Evolutionary conservation across 2,797 vertebrate genomes (phyloP), one percentile per base, ranked within the genome.

Genomic region (Anguilla megastoma): DNA sequence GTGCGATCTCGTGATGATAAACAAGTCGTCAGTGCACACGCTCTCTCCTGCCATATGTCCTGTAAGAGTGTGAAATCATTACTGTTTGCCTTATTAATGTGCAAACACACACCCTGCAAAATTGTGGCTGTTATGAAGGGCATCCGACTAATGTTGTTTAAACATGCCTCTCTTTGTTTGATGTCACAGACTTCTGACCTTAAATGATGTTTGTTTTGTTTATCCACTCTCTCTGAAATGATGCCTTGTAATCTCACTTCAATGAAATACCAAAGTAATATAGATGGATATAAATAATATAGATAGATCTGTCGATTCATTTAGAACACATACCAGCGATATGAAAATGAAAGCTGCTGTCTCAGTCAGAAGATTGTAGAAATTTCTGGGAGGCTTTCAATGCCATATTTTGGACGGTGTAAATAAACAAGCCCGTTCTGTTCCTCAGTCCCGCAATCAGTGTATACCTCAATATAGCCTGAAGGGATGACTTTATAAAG

Each of bases 381-480:
- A 79, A 66, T 85, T 85, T 88, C 76, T 36, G 0, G 36, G 69
- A 60, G 52, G n/a, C 48, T 85, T 79, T 88, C 71, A 66, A 85
- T 88, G 83, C 83, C 33, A 21, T 88, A 36, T 60, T 88, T 79
- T 88, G 71, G 84, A 88, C 54, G 60, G 54, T 85, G 79, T 84
- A 85, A 88, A 79, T 84, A 84, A 79, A 79, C 10, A 48, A 24
- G 87, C 52, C 84, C 33, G n/a, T 88, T 69, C 52, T 88, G 48
- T 85, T 79, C 60, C 54, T 41, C 69, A 27, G n/a, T 5, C 27
- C 58, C 5, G 41, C 21, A 86, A 33, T 74, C 24, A 50, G 74
- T 3, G 18, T 66, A 27, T 24, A 9, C 58, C 18, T 7, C 41
- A 86, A 52, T 33, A 1, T 86, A 66, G 18, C 16, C 56, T 30